Percentiles rank a stretch among this genome's conserved stretches.
Conservation (phyloP, 1,140 invertebrate species). For the Hylyphantes graminicola region DNA sequence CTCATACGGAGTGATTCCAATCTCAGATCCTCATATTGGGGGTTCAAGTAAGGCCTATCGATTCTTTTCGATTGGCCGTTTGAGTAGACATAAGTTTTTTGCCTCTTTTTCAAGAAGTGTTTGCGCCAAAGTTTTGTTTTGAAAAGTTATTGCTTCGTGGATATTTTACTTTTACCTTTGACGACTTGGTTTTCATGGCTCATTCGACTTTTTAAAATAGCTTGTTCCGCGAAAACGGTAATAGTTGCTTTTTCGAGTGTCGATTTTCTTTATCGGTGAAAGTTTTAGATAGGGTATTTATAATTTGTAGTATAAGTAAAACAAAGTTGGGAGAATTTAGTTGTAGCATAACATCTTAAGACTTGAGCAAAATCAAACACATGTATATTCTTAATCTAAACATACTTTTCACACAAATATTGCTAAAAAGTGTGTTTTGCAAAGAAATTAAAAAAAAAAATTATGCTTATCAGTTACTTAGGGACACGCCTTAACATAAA, state of each 20-base stretch:
- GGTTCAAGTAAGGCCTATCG: slow-evolving; percentile 2
- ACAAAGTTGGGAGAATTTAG: too few relatives aligned
- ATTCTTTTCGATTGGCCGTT: slow-evolving; percentile 15
- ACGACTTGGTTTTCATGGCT: neutral
- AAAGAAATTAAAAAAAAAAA: too few relatives aligned
- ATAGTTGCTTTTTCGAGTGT: neutral
- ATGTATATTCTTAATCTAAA: too few relatives aligned
- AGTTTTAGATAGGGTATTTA: too few relatives aligned
- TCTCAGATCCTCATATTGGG: slow-evolving; percentile 18
- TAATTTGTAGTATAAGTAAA: too few relatives aligned
- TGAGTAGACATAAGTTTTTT: neutral
- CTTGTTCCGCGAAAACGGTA: neutral
- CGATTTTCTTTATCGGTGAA: too few relatives aligned
- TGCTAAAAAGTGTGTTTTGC: too few relatives aligned
- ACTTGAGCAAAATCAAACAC: too few relatives aligned
- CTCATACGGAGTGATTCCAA: slow-evolving; percentile 4
- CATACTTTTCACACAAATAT: too few relatives aligned
- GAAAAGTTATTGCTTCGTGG: slow-evolving; percentile 24
- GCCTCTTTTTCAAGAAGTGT: slow-evolving; percentile 4
- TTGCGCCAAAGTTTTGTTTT: slow-evolving; percentile 29
- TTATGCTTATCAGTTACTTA: too few relatives aligned
- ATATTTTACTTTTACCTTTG: neutral
- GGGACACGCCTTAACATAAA: too few relatives aligned
- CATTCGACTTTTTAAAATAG: neutral
- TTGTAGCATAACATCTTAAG: too few relatives aligned